Evolutionary conservation across 2,113 vertebrate species (phyloP).

Genomic region (Tapirus terrestris): DNA sequence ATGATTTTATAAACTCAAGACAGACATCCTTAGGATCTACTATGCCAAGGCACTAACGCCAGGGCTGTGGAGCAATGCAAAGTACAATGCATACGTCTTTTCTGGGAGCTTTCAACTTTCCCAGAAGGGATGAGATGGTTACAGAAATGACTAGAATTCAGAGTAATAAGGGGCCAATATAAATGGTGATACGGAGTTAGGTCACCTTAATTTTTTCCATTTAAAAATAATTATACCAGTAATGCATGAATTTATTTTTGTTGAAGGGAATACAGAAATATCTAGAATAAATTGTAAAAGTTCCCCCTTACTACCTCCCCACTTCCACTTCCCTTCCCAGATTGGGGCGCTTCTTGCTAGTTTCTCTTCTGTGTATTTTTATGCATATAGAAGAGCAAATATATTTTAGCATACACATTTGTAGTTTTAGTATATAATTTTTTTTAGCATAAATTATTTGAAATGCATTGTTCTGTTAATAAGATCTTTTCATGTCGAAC

Average conservation of each 20-base stretch:
- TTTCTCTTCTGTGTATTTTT: neutral
- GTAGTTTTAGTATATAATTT: no score
- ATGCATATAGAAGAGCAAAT: neutral
- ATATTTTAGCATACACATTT: neutral
- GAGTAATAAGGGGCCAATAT: neutral
- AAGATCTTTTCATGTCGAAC: neutral
- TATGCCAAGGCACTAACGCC: neutral
- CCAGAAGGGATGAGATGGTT: neutral
- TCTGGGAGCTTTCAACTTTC: neutral
- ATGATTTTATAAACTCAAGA: neutral
- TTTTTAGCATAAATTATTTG: neutral
- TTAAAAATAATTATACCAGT: neutral
- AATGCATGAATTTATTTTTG: neutral
- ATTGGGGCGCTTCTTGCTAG: neutral
- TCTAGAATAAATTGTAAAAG: neutral
- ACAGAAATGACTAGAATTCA: neutral
- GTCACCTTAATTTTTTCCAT: slow-evolving; percentile 2
- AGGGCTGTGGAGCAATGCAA: neutral
- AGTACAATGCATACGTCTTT: neutral
- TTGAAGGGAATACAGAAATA: slow-evolving; percentile 12
- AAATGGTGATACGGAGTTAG: neutral
- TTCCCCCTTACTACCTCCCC: neutral
- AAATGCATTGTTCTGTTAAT: neutral
- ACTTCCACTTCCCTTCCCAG: neutral
- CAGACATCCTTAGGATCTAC: neutral